Evolutionary conservation across 2,888 invertebrate genomes (phyloP).

Genomic region (Apodemia zela): DNA sequence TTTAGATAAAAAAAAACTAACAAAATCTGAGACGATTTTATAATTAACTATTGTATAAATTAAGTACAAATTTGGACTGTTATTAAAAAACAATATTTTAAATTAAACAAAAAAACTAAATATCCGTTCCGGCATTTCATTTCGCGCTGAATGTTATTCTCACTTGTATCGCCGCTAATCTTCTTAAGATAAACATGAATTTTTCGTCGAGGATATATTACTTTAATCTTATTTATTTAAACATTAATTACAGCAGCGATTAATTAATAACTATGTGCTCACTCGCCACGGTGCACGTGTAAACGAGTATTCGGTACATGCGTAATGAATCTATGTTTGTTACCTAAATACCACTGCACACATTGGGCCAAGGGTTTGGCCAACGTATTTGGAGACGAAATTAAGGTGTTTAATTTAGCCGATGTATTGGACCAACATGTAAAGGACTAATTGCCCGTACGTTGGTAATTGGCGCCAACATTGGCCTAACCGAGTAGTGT

Average conservation of each 20-base stretch:
- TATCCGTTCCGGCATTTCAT: not conserved
- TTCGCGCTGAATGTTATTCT: not conserved
- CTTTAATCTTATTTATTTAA: not conserved
- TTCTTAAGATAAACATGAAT: not conserved
- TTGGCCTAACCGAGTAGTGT: no score
- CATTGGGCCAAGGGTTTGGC: no score
- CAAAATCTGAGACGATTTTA: constrained; percentile 15
- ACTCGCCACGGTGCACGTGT: no score
- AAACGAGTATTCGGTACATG: no score
- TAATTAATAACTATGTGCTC: no score
- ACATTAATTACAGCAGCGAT: not conserved
- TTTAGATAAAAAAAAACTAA: constrained; percentile 17
- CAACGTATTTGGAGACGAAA: no score
- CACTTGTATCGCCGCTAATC: not conserved
- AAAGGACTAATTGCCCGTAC: no score
- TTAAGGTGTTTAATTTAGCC: no score
- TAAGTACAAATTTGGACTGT: not conserved
- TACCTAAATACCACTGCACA: no score
- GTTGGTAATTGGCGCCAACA: no score
- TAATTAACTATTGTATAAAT: constrained; percentile 15
- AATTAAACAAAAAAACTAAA: not conserved
- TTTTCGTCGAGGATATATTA: not conserved
- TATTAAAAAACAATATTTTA: constrained; percentile 8
- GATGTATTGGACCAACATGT: no score
- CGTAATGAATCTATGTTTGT: no score